Base-by-base conservation (phyloP, 2,888 invertebrate genomes). In the Agrotis clavis region DNA sequence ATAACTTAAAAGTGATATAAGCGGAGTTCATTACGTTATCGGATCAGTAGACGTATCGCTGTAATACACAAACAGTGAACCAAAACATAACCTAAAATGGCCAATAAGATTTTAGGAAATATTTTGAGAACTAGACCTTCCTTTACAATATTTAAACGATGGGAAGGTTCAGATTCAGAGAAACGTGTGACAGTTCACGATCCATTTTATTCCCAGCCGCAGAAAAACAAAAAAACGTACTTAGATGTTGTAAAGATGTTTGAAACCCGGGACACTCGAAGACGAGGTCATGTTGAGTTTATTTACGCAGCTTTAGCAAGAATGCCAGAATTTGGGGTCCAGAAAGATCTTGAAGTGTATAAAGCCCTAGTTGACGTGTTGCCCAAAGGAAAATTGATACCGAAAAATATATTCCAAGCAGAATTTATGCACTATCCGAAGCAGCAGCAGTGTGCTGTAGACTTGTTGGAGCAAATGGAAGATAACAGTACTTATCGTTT, bases 391-490 rank as follows among this genome's bases (percentile, higher is more conserved):
- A 98, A 97, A 92, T 98, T 99, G 94, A 97, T 99, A 80, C 98
- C 99, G 0, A 94, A 94, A 50, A 99, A 98, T 91, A 94, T 97
- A 57, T 97, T 98, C 92, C 98, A 99, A 96, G 97, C 98, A 0
- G 99, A 99, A 92, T 98, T 99, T 87, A 97, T 98, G 97, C 99
- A 99, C 92, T 99, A 98, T 95, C 99, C 99, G 0, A 98, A 98
- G 91, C 99, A 99, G 89, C 99, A 99, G 89, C 98, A 99, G 79
- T 99, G 99, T 93, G 98, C 98, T 53, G 97, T 99, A n/a, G 98
- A 98, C 90, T 91, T 99, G 66, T 94, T 99, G 41, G 98, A 98
- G 86, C 98, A 99, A 96, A 99, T 99, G 99, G 99, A 99, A 96
- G 97, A 98, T 83, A 97, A 98, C 93, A 98, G 98, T 98, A 94